These are phyloP conservation scores for Pelochelys cantorii DNA, from an alignment of 2,797 vertebrate genomes.

Conservation along the genomic window DNA sequence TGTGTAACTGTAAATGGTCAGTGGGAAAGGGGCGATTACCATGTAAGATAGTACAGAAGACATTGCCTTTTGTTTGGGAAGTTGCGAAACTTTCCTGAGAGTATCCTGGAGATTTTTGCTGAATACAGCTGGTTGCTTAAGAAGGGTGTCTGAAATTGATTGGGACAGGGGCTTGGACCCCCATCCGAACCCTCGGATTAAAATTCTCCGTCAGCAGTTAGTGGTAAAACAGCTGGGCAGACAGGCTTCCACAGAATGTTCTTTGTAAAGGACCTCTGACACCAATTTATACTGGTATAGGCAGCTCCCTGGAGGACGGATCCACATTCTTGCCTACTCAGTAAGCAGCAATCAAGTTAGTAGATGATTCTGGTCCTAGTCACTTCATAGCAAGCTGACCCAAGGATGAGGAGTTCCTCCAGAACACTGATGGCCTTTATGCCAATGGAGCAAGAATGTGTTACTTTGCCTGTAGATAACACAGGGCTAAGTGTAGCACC, in stretches of 20 bases:
- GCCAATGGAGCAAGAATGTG: slow-evolving; percentile 34
- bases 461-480: slow-evolving; percentile 67
- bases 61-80: too few relatives aligned
- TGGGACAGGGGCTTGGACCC: too few relatives aligned
- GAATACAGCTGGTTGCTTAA: too few relatives aligned
- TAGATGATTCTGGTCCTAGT: rapidly evolving
- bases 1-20: too few relatives aligned
- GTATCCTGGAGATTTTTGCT: too few relatives aligned
- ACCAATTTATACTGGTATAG: slow-evolving; percentile 64
- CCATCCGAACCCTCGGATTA: too few relatives aligned
- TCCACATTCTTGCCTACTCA: slow-evolving; percentile 46
- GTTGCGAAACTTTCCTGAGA: too few relatives aligned
- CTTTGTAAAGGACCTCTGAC: background rate
- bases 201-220: too few relatives aligned
- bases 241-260: slow-evolving; percentile 17
- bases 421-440: slow-evolving; percentile 11
- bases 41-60: too few relatives aligned
- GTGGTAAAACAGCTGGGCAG: background rate
- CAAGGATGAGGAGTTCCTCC: background rate
- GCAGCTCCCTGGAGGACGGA: background rate
- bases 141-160: too few relatives aligned
- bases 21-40: too few relatives aligned
- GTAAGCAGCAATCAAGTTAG: rapidly evolving
- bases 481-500: slow-evolving; percentile 5
- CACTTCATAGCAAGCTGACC: slow-evolving; percentile 27